Percentiles rank a stretch among this genome's conserved stretches.
phyloP scores from a whole-genome alignment of 2,113 vertebrate species.

The Anolis sagrei region DNA sequence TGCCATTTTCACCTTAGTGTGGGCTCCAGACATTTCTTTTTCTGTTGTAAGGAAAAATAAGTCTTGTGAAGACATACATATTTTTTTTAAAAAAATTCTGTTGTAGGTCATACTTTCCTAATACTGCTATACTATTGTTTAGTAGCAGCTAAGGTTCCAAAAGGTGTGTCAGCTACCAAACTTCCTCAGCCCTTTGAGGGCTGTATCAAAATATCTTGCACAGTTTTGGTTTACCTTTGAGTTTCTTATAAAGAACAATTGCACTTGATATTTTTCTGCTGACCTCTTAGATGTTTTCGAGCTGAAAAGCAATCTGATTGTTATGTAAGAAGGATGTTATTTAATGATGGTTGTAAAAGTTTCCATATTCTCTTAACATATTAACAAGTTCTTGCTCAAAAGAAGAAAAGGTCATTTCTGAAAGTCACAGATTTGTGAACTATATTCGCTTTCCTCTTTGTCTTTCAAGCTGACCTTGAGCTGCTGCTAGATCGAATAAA shows the following conservation, averaged over 20 bases:
- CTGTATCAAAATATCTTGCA: neutral
- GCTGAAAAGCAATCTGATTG: neutral
- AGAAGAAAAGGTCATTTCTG: neutral
- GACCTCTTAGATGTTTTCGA: neutral
- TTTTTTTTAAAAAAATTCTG: neutral
- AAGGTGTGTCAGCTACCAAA: neutral
- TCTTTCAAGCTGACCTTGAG: constrained; percentile 81
- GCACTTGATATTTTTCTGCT: neutral
- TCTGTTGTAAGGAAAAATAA: no score
- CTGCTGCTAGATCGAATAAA: constrained; percentile 85
- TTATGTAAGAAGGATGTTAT: no score
- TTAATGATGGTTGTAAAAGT: neutral
- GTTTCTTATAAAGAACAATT: neutral
- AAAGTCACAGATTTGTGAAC: neutral
- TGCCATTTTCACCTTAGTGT: neutral
- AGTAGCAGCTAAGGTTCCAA: neutral
- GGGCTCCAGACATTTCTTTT: neutral
- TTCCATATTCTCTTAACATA: neutral
- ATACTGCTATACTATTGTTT: neutral
- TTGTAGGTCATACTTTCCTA: neutral
- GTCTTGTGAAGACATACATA: no score
- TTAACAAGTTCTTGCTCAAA: neutral
- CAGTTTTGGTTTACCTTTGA: neutral
- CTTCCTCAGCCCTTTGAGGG: neutral
- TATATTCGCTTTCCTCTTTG: constrained; percentile 20